Percentiles rank a stretch among this genome's conserved stretches.
These are phyloP conservation scores for Meda fulgida DNA, from an alignment of 2,797 vertebrate genomes.

Conservation along the genomic window DNA sequence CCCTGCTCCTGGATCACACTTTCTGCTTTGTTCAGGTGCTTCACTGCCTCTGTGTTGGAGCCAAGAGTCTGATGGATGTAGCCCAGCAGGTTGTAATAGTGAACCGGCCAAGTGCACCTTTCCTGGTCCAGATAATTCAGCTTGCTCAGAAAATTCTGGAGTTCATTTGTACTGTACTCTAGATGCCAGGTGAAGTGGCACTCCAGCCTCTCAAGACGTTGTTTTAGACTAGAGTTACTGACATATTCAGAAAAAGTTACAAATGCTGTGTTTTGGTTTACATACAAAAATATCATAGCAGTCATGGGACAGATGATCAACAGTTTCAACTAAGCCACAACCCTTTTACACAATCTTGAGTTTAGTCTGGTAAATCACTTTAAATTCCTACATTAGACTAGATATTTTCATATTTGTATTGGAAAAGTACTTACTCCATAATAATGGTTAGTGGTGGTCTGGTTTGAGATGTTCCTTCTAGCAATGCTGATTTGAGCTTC, in stretches of 20 bases:
- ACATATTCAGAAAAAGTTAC: background rate
- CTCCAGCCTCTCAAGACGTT: background rate
- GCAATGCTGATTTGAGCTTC: background rate
- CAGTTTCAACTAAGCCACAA: background rate
- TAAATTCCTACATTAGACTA: background rate
- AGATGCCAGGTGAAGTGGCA: slow-evolving; percentile 24
- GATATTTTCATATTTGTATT: background rate
- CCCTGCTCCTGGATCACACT: background rate
- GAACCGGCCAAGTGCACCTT: background rate
- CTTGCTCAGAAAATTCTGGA: too few relatives aligned
- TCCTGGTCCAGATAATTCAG: background rate
- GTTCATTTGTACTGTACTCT: background rate
- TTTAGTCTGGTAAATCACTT: background rate
- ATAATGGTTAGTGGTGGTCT: background rate
- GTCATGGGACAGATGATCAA: background rate
- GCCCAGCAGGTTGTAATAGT: slow-evolving; percentile 42
- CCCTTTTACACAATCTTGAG: background rate
- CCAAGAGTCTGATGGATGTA: background rate
- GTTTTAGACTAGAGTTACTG: slow-evolving; percentile 4
- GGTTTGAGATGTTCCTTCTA: background rate
- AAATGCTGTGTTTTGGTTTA: background rate
- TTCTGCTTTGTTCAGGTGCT: slow-evolving; percentile 19
- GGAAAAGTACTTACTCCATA: slow-evolving; percentile 1
- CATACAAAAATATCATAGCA: background rate
- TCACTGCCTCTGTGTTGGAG: background rate